These are phyloP conservation scores for Lepidocyrtinus sp. DNA, from an alignment of 2,888 invertebrate species.

Conservation along the genomic window DNA sequence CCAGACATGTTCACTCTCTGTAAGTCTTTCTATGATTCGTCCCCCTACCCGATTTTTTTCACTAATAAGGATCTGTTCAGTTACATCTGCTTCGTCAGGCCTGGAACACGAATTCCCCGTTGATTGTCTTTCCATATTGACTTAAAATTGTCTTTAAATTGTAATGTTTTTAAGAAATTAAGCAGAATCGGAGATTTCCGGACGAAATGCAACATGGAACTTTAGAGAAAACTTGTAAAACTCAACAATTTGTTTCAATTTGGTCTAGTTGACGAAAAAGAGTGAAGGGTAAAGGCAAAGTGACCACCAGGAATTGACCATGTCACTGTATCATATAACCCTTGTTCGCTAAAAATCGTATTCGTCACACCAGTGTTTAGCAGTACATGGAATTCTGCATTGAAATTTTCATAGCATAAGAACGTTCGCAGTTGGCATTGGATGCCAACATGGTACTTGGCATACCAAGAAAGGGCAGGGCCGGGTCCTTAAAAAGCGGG, in stretches of 20 bases:
- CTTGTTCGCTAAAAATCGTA: neutral
- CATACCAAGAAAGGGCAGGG: neutral
- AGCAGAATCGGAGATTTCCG: too few species aligned
- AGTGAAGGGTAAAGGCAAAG: too few species aligned
- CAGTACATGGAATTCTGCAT: neutral
- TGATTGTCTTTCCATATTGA: neutral
- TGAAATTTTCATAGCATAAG: neutral
- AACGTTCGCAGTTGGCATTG: neutral
- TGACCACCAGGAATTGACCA: too few species aligned
- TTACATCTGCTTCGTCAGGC: neutral
- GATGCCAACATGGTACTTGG: too few species aligned
- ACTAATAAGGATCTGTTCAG: too few species aligned
- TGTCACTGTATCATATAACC: neutral
- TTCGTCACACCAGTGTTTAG: neutral
- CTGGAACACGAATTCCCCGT: neutral
- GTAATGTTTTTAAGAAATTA: too few species aligned
- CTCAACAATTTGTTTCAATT: neutral
- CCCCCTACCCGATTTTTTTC: neutral
- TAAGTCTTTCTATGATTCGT: neutral
- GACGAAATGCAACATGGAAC: too few species aligned
- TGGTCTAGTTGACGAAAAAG: too few species aligned
- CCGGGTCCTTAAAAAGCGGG: neutral
- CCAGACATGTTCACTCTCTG: slow-evolving; percentile 32
- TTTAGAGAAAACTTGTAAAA: neutral
- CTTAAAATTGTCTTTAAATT: neutral